A percentile compares a stretch with the other conserved stretches of the same genome.
phyloP scores from a whole-genome alignment of 2,113 vertebrate species.

The Calyptomena viridis region DNA sequence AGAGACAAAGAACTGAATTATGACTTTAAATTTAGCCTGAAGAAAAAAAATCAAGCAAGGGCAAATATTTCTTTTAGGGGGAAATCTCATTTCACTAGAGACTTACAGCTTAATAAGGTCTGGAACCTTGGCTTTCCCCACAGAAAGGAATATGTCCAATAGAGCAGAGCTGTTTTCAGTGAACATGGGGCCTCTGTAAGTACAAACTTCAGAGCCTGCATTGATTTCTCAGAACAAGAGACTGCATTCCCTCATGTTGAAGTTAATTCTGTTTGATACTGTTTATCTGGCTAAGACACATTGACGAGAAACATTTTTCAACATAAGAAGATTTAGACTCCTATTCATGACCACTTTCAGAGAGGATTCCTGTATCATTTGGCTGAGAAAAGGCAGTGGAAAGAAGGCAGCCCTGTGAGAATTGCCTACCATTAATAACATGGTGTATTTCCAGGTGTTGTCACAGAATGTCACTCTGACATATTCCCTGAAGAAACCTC shows the following conservation, averaged over 20 bases:
- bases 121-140: neutral
- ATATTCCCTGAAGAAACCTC: neutral
- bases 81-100: neutral
- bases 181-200: neutral
- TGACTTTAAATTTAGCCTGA: neutral
- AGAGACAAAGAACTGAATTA: neutral
- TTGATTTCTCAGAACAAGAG: neutral
- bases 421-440: neutral
- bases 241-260: neutral
- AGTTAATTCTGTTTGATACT: conserved; percentile 35
- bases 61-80: neutral
- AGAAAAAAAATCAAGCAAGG: neutral
- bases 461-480: conserved; percentile 18
- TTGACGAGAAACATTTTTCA: conserved; percentile 29
- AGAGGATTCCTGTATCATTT: neutral
- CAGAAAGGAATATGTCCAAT: neutral
- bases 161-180: neutral
- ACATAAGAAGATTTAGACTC: neutral
- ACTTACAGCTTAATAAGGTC: neutral
- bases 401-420: neutral
- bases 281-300: conserved; percentile 42
- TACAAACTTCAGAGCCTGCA: neutral
- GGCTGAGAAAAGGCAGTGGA: neutral
- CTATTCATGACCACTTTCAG: conserved; percentile 22
- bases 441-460: conserved; percentile 16